A percentile compares a stretch with the other conserved stretches of the same genome.
phyloP scores from a whole-genome alignment of 2,888 invertebrate species.

The Linnaemya vulpina region DNA sequence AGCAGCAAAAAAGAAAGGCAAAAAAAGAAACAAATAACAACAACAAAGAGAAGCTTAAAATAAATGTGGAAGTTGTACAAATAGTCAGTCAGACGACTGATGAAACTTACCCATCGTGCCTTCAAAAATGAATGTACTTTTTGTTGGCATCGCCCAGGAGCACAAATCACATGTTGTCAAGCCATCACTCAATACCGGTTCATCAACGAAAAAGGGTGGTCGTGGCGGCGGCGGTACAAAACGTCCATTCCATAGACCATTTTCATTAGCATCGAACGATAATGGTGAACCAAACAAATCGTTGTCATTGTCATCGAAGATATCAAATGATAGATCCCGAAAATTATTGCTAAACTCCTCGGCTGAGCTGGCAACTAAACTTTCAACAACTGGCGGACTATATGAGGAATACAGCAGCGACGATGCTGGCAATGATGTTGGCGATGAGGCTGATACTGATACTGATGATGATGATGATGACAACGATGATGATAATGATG shows the following conservation, averaged over 20 bases:
- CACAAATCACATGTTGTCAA: constrained; percentile 89
- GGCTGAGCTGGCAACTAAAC: constrained; percentile 80
- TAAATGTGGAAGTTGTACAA: constrained; percentile 49
- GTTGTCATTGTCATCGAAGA: constrained; percentile 80
- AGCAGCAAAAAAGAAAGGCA: not conserved
- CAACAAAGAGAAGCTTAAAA: constrained; percentile 10
- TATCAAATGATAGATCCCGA: constrained; percentile 81
- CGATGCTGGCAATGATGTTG: constrained; percentile 31
- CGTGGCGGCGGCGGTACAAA: constrained; percentile 88
- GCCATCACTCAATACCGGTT: constrained; percentile 86
- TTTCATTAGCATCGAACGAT: constrained; percentile 83
- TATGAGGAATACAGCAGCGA: constrained; percentile 76
- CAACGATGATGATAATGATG: constrained; percentile 53
- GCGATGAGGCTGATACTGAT: constrained; percentile 36
- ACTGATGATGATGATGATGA: not conserved
- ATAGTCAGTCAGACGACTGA: not conserved
- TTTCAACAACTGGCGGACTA: constrained; percentile 80
- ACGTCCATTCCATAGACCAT: constrained; percentile 83
- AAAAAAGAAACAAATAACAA: not conserved
- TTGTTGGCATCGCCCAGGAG: constrained; percentile 87
- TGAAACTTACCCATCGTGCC: constrained; percentile 85
- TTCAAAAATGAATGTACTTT: constrained; percentile 85
- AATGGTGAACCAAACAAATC: constrained; percentile 83
- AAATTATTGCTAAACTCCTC: constrained; percentile 80
- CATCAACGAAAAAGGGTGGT: constrained; percentile 86